Base-by-base conservation (phyloP, 2,113 vertebrate genomes). In the Aviceda subcristata region DNA sequence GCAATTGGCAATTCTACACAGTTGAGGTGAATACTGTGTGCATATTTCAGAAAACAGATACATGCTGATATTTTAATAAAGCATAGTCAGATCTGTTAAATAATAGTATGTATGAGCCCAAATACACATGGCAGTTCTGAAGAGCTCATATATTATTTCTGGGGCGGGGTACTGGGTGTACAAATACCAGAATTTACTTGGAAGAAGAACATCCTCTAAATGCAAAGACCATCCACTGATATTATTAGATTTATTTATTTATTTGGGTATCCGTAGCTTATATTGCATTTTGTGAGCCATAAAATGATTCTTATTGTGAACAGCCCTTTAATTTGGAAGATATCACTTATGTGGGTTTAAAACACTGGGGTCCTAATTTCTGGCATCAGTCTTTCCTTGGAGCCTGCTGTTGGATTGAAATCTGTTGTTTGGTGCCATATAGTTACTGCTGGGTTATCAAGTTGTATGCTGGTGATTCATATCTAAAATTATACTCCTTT, bases 341-440 rank as follows among this genome's bases (percentile, higher is more conserved):
- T 92, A 76, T 32, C n/a, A 50, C 39, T 92, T 87, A 43, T 0
- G 2, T 76, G 73, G 10, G 11, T 82, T 91, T 69, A 57, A 85
- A 96, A 62, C 80, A 75, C 81, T 73, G 45, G 74, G 53, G 45
- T 85, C 92, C 80, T 82, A 26, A 68, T 95, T 87, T 87, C 62
- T 95, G 94, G 53, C 77, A 68, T 86, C 45, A 0, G 9, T 87
- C 2, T 82, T 78, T 94, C 80, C 68, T 94, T 77, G 75, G 89
- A 96, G 69, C 53, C 77, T 95, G 89, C 62, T 92, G 22, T 88
- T 97, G 94, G 89, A 82, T 50, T 82, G 82, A 88, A 93, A 92
- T 86, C 72, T 73, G 71, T 38, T 55, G 38, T 73, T 86, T 80
- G 73, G 73, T 95, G 95, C 89, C 84, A 64, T 91, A 16, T n/a